phyloP scores from a whole-genome alignment of 2,113 vertebrate species.

The Anhinga anhinga region DNA sequence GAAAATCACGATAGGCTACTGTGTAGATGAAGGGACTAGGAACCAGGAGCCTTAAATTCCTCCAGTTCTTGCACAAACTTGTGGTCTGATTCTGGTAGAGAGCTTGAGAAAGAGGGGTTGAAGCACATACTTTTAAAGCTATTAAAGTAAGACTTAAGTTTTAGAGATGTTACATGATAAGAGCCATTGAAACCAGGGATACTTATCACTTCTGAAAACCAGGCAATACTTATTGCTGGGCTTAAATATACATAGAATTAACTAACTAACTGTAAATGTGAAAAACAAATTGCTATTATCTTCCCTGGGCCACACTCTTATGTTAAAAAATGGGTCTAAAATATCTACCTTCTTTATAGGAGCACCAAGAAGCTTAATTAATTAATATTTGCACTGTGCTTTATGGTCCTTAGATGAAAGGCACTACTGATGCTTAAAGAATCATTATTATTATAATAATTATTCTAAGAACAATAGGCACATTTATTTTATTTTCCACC shows the following conservation, averaged over 20 bases:
- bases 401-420: conserved; percentile 59
- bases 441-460: conserved; percentile 45
- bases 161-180: neutral
- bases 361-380: neutral
- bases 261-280: neutral
- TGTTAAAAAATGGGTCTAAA: neutral
- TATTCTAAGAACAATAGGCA: conserved; percentile 47
- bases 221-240: neutral
- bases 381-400: conserved; percentile 21
- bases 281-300: neutral
- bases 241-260: neutral
- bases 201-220: neutral
- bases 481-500: conserved; percentile 48
- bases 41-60: neutral
- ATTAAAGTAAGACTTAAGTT: neutral
- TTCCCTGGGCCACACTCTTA: neutral
- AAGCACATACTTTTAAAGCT: neutral
- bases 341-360: neutral
- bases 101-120: neutral
- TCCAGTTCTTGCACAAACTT: neutral
- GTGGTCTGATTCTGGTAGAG: neutral
- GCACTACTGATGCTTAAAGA: conserved; percentile 53
- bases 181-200: neutral
- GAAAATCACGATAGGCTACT: neutral
- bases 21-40: neutral